Conservation (phyloP, 2,888 invertebrate species). For the Achlya flavicornis region DNA sequence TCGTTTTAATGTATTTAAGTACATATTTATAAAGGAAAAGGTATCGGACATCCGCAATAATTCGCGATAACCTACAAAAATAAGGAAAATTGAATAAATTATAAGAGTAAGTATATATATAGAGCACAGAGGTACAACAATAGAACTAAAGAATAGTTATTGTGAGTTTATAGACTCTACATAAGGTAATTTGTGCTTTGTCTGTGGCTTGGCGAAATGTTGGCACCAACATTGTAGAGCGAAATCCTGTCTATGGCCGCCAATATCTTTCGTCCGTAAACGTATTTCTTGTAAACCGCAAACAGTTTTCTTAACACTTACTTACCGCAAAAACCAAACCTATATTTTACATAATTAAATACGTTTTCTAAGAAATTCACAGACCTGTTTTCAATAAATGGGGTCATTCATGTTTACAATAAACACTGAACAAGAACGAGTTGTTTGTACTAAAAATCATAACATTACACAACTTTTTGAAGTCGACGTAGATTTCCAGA, state of each 20-base stretch:
- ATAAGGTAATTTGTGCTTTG: too few relatives aligned
- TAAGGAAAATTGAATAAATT: too few relatives aligned
- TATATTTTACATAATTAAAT: background rate
- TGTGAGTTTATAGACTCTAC: too few relatives aligned
- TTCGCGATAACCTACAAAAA: background rate
- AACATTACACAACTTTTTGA: background rate
- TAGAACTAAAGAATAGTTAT: too few relatives aligned
- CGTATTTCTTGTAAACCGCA: too few relatives aligned
- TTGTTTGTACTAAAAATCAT: background rate
- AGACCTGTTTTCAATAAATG: background rate
- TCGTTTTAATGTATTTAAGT: background rate
- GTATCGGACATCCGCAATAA: background rate
- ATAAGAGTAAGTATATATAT: too few relatives aligned
- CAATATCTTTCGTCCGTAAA: too few relatives aligned
- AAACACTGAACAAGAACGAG: background rate
- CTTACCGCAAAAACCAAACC: background rate
- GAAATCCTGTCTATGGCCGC: too few relatives aligned
- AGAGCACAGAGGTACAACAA: too few relatives aligned
- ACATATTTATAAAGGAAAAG: background rate
- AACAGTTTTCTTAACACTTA: background rate
- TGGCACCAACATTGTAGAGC: too few relatives aligned
- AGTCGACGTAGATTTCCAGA: background rate
- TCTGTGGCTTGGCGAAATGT: too few relatives aligned
- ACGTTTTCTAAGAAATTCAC: conserved; percentile 1
- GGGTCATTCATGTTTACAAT: conserved; percentile 9